These are phyloP conservation scores for Athalia cordata DNA, from an alignment of 2,888 invertebrate species.

Conservation along the genomic window DNA sequence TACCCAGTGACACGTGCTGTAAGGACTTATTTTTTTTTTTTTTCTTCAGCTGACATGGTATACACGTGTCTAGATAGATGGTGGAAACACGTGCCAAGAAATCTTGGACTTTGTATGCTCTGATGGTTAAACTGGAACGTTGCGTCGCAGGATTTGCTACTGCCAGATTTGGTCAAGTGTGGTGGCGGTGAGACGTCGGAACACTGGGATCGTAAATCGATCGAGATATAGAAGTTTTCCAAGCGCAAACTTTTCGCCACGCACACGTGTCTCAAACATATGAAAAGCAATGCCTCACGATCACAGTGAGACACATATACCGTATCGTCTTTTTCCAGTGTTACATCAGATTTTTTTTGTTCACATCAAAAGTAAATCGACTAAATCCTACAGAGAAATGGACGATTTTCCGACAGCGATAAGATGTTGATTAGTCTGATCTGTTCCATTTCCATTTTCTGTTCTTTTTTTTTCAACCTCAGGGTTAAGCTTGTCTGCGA, in stretches of 20 bases:
- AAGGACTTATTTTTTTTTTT: neutral
- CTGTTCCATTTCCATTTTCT: too few species aligned
- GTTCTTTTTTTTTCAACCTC: neutral
- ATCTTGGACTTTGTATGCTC: neutral
- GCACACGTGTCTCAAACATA: neutral
- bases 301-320: too few species aligned
- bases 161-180: slow-evolving; percentile 9
- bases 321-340: too few species aligned
- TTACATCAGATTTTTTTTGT: too few species aligned
- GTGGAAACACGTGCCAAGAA: slow-evolving; percentile 24
- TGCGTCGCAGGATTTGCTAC: neutral
- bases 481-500: neutral
- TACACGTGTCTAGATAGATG: slow-evolving; percentile 13
- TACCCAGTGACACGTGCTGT: neutral
- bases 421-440: too few species aligned
- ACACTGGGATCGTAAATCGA: neutral
- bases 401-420: too few species aligned
- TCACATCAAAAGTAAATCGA: too few species aligned
- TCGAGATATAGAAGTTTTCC: neutral
- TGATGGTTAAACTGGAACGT: neutral
- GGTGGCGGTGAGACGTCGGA: neutral
- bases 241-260: neutral
- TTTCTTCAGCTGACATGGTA: neutral
- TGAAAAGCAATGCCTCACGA: neutral
- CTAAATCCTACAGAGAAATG: too few species aligned